A percentile compares a stretch with the other conserved stretches of the same genome.
Evolutionary conservation across 2,113 vertebrate species (phyloP).

Genomic region (Pteruthius melanotis): DNA sequence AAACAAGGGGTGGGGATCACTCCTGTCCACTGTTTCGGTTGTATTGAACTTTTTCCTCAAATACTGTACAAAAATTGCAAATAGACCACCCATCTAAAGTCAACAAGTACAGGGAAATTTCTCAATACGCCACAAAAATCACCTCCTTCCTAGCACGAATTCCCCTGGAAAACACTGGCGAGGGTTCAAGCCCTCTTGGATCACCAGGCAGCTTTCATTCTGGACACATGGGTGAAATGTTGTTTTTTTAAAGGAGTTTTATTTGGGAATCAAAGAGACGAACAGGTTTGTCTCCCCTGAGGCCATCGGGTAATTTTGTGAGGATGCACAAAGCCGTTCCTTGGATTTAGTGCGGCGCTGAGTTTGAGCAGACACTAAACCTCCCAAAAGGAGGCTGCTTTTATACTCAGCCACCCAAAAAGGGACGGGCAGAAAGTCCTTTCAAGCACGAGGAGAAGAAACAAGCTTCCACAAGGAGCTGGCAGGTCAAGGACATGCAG

Average conservation of each 20-base stretch:
- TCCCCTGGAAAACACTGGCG: neutral
- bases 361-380: neutral
- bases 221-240: fast-evolving
- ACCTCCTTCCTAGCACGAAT: neutral
- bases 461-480: constrained; percentile 29
- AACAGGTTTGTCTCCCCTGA: neutral
- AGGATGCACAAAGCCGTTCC: neutral
- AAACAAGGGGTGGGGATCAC: neutral
- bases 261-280: neutral
- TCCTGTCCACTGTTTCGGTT: neutral
- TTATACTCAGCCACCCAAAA: neutral
- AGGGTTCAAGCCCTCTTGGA: neutral
- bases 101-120: neutral
- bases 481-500: neutral
- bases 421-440: neutral
- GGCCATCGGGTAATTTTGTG: neutral
- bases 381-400: neutral
- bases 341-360: neutral
- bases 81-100: neutral
- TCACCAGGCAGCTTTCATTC: neutral
- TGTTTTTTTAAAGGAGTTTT: neutral
- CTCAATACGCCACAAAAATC: neutral
- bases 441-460: neutral
- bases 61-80: neutral
- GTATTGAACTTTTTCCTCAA: neutral